phyloP scores from a whole-genome alignment of 2,113 vertebrate species.

The Erythrolamprus reginae region DNA sequence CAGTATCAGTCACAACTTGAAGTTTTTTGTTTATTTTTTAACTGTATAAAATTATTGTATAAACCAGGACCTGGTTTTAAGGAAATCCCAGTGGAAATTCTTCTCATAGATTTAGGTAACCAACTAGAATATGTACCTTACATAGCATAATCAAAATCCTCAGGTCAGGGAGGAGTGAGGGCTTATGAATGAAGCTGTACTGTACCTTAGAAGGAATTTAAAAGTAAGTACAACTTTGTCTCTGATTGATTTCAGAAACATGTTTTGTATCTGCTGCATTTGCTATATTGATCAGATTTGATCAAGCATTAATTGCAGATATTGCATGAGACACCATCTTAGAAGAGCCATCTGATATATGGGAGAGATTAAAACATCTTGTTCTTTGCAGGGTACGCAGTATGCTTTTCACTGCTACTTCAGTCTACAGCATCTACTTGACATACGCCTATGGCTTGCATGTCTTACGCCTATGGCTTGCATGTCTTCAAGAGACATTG shows the following conservation, averaged over 20 bases:
- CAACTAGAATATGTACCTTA: not conserved
- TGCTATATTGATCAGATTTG: not conserved
- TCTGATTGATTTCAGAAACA: not conserved
- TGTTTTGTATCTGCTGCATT: not conserved
- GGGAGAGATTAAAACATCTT: not conserved
- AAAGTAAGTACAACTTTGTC: not conserved
- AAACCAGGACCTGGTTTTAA: not conserved
- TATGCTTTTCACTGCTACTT: not conserved
- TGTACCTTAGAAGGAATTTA: not conserved
- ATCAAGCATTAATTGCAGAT: not conserved
- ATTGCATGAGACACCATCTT: not conserved
- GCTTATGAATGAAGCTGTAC: not conserved
- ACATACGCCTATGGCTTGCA: too few species aligned
- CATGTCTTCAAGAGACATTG: too few species aligned
- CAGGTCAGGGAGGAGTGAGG: not conserved
- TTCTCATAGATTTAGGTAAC: not conserved
- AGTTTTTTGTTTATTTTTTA: not conserved
- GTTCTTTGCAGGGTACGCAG: not conserved
- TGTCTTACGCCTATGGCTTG: too few species aligned
- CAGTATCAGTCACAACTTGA: not conserved
- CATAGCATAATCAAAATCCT: not conserved
- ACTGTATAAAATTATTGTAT: not conserved
- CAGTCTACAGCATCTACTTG: not conserved
- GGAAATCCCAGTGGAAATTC: not conserved
- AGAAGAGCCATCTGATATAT: not conserved